These are phyloP conservation scores for Clitarchus hookeri DNA, from an alignment of 2,888 invertebrate genomes.

Conservation along the genomic window DNA sequence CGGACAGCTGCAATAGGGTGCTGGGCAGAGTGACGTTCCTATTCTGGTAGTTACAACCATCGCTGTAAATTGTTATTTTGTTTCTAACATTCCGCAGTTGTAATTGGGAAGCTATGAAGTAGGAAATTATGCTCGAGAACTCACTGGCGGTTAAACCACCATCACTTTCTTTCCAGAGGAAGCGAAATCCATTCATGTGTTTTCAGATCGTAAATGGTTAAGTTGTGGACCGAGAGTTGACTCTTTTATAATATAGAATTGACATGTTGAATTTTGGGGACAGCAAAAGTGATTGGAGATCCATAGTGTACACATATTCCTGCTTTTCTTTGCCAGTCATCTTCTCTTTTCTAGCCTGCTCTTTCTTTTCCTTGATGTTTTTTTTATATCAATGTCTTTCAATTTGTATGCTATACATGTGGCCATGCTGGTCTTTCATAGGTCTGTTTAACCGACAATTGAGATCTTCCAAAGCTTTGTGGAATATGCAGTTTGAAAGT, in stretches of 20 bases:
- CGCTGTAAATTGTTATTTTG: conserved; percentile 11
- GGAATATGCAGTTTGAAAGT: no score
- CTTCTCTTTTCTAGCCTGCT: no score
- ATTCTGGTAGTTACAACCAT: conserved; percentile 10
- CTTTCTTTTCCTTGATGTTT: no score
- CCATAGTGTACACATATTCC: no score
- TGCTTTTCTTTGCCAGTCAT: no score
- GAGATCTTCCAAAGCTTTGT: no score
- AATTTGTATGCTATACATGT: no score
- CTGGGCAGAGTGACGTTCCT: background rate
- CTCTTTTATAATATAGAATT: background rate
- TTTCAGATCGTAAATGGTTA: background rate
- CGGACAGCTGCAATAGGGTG: background rate
- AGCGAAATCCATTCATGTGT: background rate
- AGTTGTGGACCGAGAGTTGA: background rate
- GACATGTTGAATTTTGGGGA: background rate
- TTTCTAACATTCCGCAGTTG: background rate
- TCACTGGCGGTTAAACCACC: conserved; percentile 10
- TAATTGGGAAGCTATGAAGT: background rate
- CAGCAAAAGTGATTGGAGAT: background rate
- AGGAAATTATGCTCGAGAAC: background rate
- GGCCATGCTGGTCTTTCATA: no score
- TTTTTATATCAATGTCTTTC: no score
- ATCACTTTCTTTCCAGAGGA: background rate
- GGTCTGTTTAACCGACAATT: no score